A percentile compares a stretch with the other conserved stretches of the same genome.
Evolutionary conservation across 2,797 vertebrate species (phyloP).

Genomic region (Hoplostethus mediterraneus): DNA sequence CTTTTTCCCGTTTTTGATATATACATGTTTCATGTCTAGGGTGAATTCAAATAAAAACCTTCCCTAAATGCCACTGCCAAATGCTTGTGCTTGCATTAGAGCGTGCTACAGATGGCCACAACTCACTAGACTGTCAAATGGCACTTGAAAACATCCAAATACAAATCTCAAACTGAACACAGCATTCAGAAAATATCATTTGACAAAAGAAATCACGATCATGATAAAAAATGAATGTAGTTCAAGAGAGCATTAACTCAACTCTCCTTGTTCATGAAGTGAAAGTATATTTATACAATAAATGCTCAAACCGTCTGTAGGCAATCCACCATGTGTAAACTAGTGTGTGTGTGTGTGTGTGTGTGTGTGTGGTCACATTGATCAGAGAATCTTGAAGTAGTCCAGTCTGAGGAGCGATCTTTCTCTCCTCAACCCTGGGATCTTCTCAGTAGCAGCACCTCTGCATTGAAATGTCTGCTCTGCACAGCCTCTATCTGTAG

Average conservation of each 20-base stretch:
- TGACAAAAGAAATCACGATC: conserved; percentile 73
- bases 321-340: conserved; percentile 54
- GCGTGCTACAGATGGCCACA: conserved; percentile 93
- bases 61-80: conserved; percentile 87
- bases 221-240: conserved; percentile 67
- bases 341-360: conserved; percentile 31
- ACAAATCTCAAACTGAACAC: conserved; percentile 80
- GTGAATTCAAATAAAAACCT: conserved; percentile 81
- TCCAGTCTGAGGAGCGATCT: conserved; percentile 55
- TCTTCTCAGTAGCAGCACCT: conserved; percentile 65
- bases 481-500: conserved; percentile 66
- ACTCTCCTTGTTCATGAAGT: conserved; percentile 57
- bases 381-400: conserved; percentile 54
- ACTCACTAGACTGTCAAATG: conserved; percentile 98
- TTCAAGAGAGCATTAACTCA: conserved; percentile 64
- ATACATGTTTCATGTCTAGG: conserved; percentile 86
- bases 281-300: conserved; percentile 69
- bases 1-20: conserved; percentile 93
- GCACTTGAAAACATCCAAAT: conserved; percentile 91
- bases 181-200: conserved; percentile 78
- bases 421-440: conserved; percentile 47
- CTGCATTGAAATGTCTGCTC: conserved; percentile 60
- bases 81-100: conserved; percentile 96
- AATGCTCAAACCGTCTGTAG: conserved; percentile 58
- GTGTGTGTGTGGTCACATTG: conserved; percentile 45